A percentile compares a stretch with the other conserved stretches of the same genome.
These are phyloP conservation scores for Pantelozetes paolii DNA, from an alignment of 2,888 invertebrate species.

Conservation along the genomic window DNA sequence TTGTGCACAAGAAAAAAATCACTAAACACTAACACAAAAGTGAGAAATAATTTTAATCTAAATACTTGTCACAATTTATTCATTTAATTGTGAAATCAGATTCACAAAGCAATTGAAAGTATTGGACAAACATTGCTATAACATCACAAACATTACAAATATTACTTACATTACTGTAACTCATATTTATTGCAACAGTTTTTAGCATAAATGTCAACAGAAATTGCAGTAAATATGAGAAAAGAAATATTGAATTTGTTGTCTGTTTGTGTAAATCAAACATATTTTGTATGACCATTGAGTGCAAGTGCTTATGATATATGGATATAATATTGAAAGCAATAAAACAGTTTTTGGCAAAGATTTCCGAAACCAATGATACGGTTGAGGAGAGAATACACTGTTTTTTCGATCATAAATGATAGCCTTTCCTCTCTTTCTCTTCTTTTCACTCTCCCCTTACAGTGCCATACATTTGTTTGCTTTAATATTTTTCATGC, in stretches of 20 bases:
- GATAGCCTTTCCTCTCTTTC: not conserved
- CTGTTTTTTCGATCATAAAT: conserved; percentile 26
- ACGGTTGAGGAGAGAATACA: not conserved
- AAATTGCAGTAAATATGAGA: not conserved
- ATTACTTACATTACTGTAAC: not conserved
- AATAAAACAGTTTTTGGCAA: conserved; percentile 14
- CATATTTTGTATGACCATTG: not conserved
- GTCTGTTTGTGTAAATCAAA: not conserved
- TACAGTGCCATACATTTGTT: conserved; percentile 17
- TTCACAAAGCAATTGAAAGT: too few species aligned
- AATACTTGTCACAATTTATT: too few species aligned
- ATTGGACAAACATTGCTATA: too few species aligned
- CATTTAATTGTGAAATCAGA: too few species aligned
- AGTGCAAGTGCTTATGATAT: conserved; percentile 15
- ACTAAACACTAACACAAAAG: too few species aligned
- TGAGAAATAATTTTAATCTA: too few species aligned
- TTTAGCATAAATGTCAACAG: conserved; percentile 6
- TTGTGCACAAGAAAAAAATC: too few species aligned
- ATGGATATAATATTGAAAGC: not conserved
- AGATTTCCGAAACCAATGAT: conserved; percentile 33
- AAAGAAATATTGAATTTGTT: not conserved
- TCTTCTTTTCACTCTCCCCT: not conserved
- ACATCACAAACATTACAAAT: too few species aligned
- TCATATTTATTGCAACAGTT: not conserved
- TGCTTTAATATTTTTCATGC: conserved; percentile 19